Evolutionary conservation across 2,113 vertebrate species (phyloP).

Genomic region (Anolis sagrei): DNA sequence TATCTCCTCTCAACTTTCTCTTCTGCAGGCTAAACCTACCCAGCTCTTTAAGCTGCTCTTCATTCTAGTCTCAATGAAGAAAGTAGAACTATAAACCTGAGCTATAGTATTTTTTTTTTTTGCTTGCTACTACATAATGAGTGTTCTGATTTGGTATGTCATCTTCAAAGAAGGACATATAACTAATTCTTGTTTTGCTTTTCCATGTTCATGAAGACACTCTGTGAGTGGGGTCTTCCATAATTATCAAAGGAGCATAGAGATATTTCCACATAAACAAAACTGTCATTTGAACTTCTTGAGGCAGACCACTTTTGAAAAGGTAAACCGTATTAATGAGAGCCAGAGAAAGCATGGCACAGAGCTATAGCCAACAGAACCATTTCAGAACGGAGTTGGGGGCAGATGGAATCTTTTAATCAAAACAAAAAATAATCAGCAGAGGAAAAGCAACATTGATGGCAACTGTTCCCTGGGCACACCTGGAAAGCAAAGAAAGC

Average conservation of each 20-base stretch:
- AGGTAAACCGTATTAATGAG: slow-evolving; percentile 62
- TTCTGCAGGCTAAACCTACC: no score
- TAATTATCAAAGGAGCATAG: slow-evolving; percentile 49
- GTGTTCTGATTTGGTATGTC: neutral
- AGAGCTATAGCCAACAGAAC: slow-evolving; percentile 45
- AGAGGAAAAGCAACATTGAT: slow-evolving; percentile 42
- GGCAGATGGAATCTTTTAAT: neutral
- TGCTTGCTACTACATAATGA: no score
- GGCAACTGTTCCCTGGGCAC: slow-evolving; percentile 22
- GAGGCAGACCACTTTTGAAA: slow-evolving; percentile 50
- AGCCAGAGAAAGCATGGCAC: slow-evolving; percentile 65
- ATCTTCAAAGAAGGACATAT: neutral
- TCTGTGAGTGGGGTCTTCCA: neutral
- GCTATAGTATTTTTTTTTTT: neutral
- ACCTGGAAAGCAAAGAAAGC: slow-evolving; percentile 49
- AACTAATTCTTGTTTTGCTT: neutral
- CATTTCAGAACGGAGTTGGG: neutral
- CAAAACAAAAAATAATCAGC: slow-evolving; percentile 60
- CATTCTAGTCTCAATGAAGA: neutral
- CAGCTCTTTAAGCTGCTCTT: neutral
- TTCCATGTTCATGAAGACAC: slow-evolving; percentile 32
- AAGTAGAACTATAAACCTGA: neutral
- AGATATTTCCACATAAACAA: slow-evolving; percentile 46
- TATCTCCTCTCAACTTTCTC: no score
- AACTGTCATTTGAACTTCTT: slow-evolving; percentile 48